Percentiles rank a stretch among this genome's conserved stretches.
Evolutionary conservation across 2,888 invertebrate species (phyloP).

Genomic region (Pseudanteris insignis): DNA sequence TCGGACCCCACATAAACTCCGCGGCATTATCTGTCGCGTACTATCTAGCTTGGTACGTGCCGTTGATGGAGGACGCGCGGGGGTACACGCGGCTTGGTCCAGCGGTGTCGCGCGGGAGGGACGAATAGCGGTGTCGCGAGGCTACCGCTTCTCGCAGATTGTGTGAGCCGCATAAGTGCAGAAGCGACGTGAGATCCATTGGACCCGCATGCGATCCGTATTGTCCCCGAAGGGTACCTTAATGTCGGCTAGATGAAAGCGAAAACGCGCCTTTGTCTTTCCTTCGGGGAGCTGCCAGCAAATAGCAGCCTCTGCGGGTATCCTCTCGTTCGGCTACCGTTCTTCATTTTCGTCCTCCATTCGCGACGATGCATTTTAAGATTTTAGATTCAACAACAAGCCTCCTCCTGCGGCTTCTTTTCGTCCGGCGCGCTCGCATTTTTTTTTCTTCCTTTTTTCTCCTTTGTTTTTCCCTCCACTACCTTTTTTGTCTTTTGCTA

Average conservation of each 20-base stretch:
- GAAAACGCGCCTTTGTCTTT: slow-evolving; percentile 53
- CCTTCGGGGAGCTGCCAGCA: slow-evolving; percentile 55
- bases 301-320: slow-evolving; percentile 64
- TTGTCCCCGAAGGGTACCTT: slow-evolving; percentile 62
- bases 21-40: slow-evolving; percentile 26
- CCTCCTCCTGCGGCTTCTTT: slow-evolving; percentile 41
- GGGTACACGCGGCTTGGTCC: slow-evolving; percentile 7
- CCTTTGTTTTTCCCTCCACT: slow-evolving; percentile 5
- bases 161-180: slow-evolving; percentile 47
- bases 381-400: slow-evolving; percentile 46
- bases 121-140: slow-evolving; percentile 36
- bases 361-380: slow-evolving; percentile 50
- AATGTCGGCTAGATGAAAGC: slow-evolving; percentile 66
- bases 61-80: slow-evolving; percentile 12
- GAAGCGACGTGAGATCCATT: slow-evolving; percentile 64
- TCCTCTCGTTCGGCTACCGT: slow-evolving; percentile 55
- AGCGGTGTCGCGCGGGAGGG: slow-evolving; percentile 14
- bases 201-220: slow-evolving; percentile 66
- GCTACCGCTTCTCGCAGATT: slow-evolving; percentile 47
- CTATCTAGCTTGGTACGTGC: slow-evolving; percentile 37
- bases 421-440: slow-evolving; percentile 26
- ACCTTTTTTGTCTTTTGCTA: slow-evolving; percentile 14
- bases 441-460: slow-evolving; percentile 1
- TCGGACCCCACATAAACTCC: slow-evolving; percentile 24
- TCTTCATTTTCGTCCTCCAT: slow-evolving; percentile 47